phyloP scores from a whole-genome alignment of 2,888 invertebrate genomes.

The Eupithecia insigniata region DNA sequence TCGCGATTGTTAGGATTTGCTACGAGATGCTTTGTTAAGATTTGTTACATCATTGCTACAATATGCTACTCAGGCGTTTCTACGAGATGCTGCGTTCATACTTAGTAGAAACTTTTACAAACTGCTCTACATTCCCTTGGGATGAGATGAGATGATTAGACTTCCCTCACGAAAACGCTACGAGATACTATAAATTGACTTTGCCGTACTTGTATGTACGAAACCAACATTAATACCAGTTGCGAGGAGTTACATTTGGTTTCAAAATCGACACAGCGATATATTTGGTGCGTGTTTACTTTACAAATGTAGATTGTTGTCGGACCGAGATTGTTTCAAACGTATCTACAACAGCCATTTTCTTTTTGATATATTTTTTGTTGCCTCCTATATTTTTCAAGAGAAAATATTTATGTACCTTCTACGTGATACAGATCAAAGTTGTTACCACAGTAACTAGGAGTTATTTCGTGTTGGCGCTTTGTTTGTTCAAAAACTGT shows the following conservation, averaged over 20 bases:
- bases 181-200: conserved; percentile 5
- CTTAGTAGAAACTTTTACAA: neutral
- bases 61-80: neutral
- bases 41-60: neutral
- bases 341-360: conserved; percentile 6
- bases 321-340: conserved; percentile 10
- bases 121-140: neutral
- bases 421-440: conserved; percentile 28
- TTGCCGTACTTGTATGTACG: neutral
- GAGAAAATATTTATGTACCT: conserved; percentile 12
- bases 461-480: conserved; percentile 30
- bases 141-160: conserved; percentile 5
- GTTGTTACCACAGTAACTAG: conserved; percentile 26
- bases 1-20: too few species aligned
- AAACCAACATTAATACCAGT: conserved; percentile 2
- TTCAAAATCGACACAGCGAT: conserved; percentile 7
- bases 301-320: conserved; percentile 15
- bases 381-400: conserved; percentile 10
- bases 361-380: conserved; percentile 13
- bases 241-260: neutral
- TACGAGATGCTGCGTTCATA: neutral
- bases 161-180: conserved; percentile 1
- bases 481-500: conserved; percentile 36
- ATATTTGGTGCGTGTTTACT: conserved; percentile 8
- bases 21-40: neutral